These are phyloP conservation scores for Epinephelus moara DNA, from an alignment of 2,113 vertebrate genomes.

Conservation along the genomic window DNA sequence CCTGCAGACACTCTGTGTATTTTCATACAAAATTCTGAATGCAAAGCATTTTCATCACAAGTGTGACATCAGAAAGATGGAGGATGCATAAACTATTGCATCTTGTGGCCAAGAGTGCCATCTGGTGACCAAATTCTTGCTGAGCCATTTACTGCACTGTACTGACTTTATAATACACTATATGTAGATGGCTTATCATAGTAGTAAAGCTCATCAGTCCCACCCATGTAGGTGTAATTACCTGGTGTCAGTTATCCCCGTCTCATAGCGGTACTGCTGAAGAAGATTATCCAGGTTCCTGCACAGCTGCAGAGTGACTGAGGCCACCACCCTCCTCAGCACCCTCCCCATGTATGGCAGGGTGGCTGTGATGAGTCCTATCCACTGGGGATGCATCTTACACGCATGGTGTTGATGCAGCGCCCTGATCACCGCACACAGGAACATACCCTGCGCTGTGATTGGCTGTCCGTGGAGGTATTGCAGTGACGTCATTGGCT, in stretches of 20 bases:
- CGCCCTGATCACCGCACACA: constrained; percentile 96
- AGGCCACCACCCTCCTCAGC: constrained; percentile 94
- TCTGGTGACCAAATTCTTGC: constrained; percentile 54
- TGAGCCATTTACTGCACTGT: background rate
- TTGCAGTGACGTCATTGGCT: constrained; percentile 96
- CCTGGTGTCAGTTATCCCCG: constrained; percentile 91
- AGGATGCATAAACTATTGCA: background rate
- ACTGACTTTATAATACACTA: no score
- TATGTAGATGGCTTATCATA: background rate
- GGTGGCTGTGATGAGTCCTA: constrained; percentile 95
- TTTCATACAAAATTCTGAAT: background rate
- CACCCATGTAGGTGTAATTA: constrained; percentile 45
- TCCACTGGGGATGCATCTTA: constrained; percentile 99
- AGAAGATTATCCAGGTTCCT: constrained; percentile 97
- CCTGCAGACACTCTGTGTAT: background rate
- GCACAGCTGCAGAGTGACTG: constrained; percentile 97
- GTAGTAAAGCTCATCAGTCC: background rate
- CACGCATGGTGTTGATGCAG: constrained; percentile 96
- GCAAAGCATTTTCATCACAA: background rate
- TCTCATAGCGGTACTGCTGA: constrained; percentile 97
- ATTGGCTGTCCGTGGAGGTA: constrained; percentile 97
- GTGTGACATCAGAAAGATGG: background rate
- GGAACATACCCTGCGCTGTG: constrained; percentile 98
- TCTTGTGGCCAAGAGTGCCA: constrained; percentile 51
- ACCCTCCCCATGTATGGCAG: constrained; percentile 98